Evolutionary conservation across 2,888 invertebrate species (phyloP), one percentile per base, ranked within the genome.

Genomic region (Myopa tessellatipennis): DNA sequence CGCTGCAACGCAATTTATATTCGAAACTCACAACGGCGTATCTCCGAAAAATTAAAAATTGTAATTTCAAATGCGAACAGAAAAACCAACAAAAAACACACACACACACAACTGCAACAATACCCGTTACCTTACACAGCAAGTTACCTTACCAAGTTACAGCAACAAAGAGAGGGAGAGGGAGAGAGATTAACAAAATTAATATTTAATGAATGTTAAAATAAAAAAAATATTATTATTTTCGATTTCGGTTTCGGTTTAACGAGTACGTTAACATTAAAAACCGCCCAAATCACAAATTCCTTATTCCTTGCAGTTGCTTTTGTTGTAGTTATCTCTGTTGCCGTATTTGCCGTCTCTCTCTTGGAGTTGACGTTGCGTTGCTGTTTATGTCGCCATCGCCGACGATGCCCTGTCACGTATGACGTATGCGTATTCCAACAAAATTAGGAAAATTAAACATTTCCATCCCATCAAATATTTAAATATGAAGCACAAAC

Each of bases 1-100:
- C 78, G 79, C 52, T 78, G 74, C 67, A 52, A 58, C 40, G 58
- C 26, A 68, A 36, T 74, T 74, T 26, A 34, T 65, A 58, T 18
- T 52, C 40, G 38, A 69, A 75, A 68, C 68, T 55, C 69, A 69
- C 63, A 34, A 34, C 45, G 52, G 74, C 74, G 74, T 74, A 65
- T 74, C 74, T 74, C 74, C 74, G 45, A 58, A 75, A 68, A 63
- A 74, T 63, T 65, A 63, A 73, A 68, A 75, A 69, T 60, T 68
- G 69, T 40, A 60, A 45, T 69, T 75, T 69, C 34, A 75, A 69
- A 52, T 68, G 38, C 14, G 8, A 52, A 38, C 60, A 74, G 36
- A 16, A 50, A 74, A 14, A 36, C 4, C n/a, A 52, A 26, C 10
- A 60, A 68, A 69, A 45, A 73, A 34, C 26, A 26, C 26, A 26